Percentiles rank a stretch among this genome's conserved stretches.
Conservation (phyloP, 2,797 vertebrate species). For the Gorsachius magnificus region DNA sequence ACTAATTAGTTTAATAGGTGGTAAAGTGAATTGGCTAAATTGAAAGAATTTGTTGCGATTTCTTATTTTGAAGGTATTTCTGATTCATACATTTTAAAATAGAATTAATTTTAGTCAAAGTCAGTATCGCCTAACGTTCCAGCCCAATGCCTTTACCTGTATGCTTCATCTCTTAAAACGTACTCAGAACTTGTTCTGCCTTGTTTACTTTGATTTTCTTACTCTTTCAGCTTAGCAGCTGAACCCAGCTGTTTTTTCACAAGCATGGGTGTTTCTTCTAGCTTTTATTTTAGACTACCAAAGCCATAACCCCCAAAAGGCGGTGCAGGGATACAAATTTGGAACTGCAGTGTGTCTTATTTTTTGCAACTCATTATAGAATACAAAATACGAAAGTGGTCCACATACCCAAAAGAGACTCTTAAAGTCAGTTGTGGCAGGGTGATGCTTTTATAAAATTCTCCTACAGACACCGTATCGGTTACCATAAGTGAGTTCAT, state of each 20-base stretch:
- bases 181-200: background rate
- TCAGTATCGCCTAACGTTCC: background rate
- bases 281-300: background rate
- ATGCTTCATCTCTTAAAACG: background rate
- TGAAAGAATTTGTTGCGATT: background rate
- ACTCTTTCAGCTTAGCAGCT: background rate
- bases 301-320: background rate
- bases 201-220: background rate
- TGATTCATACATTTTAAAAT: background rate
- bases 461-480: background rate
- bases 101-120: background rate
- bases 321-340: background rate
- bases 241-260: background rate
- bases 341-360: background rate
- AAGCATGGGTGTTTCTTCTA: background rate
- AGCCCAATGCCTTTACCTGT: background rate
- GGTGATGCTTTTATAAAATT: background rate
- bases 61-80: background rate
- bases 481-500: background rate
- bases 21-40: background rate
- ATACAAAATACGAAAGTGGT: background rate
- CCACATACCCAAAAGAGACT: background rate
- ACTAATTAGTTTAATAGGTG: background rate
- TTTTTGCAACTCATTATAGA: background rate
- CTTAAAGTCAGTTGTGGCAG: background rate